Evolutionary conservation across 2,797 vertebrate species (phyloP).

Genomic region (Pseudomugil gertrudae): DNA sequence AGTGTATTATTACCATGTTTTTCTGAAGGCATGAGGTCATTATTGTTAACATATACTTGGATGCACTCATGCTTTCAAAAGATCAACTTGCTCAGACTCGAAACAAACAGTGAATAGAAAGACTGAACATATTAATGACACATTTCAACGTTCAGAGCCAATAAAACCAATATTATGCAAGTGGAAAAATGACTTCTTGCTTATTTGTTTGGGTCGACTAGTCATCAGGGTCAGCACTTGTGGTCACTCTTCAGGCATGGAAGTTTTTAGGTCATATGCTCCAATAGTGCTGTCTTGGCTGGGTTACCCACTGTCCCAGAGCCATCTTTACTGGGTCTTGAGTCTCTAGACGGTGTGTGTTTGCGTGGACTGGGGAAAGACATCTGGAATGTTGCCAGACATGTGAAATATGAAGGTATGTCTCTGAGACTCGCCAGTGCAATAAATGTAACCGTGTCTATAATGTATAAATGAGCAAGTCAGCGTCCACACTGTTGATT

Average conservation of each 20-base stretch:
- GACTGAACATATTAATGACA: neutral
- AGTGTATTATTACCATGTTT: conserved; percentile 19
- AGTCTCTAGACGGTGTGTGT: conserved; percentile 31
- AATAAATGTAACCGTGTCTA: conserved; percentile 15
- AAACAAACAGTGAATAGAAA: conserved; percentile 4
- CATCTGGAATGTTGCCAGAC: conserved; percentile 38
- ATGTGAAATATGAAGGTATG: conserved; percentile 15
- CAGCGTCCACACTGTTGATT: conserved; percentile 16
- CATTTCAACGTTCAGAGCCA: neutral
- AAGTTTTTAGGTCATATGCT: conserved; percentile 64
- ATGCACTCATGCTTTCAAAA: conserved; percentile 37
- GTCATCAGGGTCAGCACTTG: conserved; percentile 60
- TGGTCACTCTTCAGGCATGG: conserved; percentile 43
- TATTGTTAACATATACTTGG: conserved; percentile 5
- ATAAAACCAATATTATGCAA: conserved; percentile 5
- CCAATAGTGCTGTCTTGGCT: conserved; percentile 46
- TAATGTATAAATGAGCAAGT: neutral
- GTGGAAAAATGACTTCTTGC: conserved; percentile 23
- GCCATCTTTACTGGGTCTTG: conserved; percentile 32
- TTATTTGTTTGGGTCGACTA: conserved; percentile 59
- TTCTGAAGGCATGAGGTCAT: conserved; percentile 16
- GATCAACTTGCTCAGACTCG: neutral
- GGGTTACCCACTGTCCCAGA: conserved; percentile 31
- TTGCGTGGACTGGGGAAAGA: conserved; percentile 24
- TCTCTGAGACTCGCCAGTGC: conserved; percentile 7